Evolutionary conservation across 2,888 invertebrate genomes (phyloP).

Genomic region (Calameuta idolon): DNA sequence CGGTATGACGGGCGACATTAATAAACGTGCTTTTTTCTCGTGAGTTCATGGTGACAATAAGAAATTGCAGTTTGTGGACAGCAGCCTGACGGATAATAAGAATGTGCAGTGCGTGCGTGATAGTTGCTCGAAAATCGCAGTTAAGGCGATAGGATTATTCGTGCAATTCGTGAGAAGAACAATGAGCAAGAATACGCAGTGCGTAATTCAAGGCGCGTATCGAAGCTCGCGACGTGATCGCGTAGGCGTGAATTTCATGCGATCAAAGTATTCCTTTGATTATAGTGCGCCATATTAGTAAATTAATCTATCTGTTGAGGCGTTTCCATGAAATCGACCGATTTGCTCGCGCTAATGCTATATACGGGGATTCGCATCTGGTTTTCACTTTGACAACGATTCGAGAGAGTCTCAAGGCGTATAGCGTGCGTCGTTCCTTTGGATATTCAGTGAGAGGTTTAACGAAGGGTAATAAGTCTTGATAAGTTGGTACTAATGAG

Average conservation of each 20-base stretch:
- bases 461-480: not conserved
- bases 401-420: not conserved
- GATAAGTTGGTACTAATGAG: not conserved
- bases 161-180: not conserved
- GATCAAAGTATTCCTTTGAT: not conserved
- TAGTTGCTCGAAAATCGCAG: not conserved
- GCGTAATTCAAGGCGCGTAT: not conserved
- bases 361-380: not conserved
- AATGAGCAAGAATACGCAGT: not conserved
- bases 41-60: conserved; percentile 24
- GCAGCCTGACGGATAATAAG: conserved; percentile 35
- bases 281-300: not conserved
- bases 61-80: conserved; percentile 32
- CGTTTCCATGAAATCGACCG: not conserved
- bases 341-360: not conserved
- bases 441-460: not conserved
- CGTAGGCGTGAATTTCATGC: not conserved
- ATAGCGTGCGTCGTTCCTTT: not conserved
- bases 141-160: not conserved
- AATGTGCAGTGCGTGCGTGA: conserved; percentile 14
- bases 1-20: not conserved
- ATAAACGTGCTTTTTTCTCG: not conserved
- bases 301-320: not conserved
- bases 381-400: not conserved
- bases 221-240: not conserved